Base-by-base conservation (phyloP, 2,113 vertebrate genomes). In the Chaetura pelagica region DNA sequence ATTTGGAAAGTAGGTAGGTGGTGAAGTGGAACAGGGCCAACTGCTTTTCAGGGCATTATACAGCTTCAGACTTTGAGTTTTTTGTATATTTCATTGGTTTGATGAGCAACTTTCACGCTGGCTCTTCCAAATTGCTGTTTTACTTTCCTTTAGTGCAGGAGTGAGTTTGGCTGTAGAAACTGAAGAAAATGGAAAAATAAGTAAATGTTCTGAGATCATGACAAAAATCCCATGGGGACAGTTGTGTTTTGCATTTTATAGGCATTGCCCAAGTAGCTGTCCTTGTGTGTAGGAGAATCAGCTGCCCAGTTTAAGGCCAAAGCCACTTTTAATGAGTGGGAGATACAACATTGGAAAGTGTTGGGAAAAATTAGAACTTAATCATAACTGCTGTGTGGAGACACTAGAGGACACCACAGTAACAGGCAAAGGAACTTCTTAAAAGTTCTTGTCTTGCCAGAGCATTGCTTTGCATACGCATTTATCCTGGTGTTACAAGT, bases 361-460 rank as follows among this genome's bases (percentile, higher is more conserved):
- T 22, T 59, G 57, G 24, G 55, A 42, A 74, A 89, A 80, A 55
- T 8, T 5, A 20, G 32, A 22, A 40, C 6, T 22, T 22, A 8
- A 38, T 35, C 26, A n/a, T 86, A 63, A 64, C 21, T 94, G n/a
- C 91, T 93, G 12, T 15, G 42, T 67, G 67, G 72, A 95, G 85
- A 90, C 95, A 93, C 82, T 96, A 96, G 90, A 84, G 94, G 94
- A 94, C 93, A 94, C 91, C 63, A 0, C 74, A 76, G 81, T 35
- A 90, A 79, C 69, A 95, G 61, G 78, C 55, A 94, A 8, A 4
- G 3, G 13, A 14, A 44, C 44, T 54, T 87, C 77, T 58, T 3
- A 63, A 62, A 62, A 84, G 23, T 27, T 51, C 73, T 27, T 44
- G 54, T 85, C 51, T 63, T 27, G 80, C 67, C 85, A 71, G 72